phyloP scores from a whole-genome alignment of 2,113 vertebrate species.

The Lampris megalopsis region DNA sequence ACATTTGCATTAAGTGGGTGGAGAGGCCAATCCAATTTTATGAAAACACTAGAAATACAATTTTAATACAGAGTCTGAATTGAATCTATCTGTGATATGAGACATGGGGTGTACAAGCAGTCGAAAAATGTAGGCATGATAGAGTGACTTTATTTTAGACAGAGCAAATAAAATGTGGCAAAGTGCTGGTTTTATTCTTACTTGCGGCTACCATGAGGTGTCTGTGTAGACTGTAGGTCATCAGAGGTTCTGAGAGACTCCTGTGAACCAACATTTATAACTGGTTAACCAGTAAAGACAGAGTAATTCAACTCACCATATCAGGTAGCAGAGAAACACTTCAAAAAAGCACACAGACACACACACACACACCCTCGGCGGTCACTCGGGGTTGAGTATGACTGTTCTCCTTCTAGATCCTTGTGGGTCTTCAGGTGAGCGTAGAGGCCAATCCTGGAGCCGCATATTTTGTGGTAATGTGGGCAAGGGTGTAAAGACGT shows the following conservation, averaged over 20 bases:
- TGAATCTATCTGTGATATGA: background rate
- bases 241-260: constrained; percentile 95
- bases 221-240: constrained; percentile 94
- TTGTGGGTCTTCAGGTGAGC: no score
- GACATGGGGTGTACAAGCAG: background rate
- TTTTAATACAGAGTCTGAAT: background rate
- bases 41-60: no score
- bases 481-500: no score
- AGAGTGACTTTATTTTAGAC: background rate
- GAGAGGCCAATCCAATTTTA: background rate
- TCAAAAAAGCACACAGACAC: background rate
- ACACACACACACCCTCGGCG: no score
- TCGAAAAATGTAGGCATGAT: background rate
- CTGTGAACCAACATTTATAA: constrained; percentile 67
- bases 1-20: no score
- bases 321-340: background rate
- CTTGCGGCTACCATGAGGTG: constrained; percentile 94
- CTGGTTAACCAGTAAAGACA: constrained; percentile 23
- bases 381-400: no score
- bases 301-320: constrained; percentile 4
- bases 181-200: constrained; percentile 79
- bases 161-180: background rate
- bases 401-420: no score
- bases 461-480: no score
- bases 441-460: no score